Conservation (phyloP, 1,140 invertebrate species). For the Apolygus lucorum region DNA sequence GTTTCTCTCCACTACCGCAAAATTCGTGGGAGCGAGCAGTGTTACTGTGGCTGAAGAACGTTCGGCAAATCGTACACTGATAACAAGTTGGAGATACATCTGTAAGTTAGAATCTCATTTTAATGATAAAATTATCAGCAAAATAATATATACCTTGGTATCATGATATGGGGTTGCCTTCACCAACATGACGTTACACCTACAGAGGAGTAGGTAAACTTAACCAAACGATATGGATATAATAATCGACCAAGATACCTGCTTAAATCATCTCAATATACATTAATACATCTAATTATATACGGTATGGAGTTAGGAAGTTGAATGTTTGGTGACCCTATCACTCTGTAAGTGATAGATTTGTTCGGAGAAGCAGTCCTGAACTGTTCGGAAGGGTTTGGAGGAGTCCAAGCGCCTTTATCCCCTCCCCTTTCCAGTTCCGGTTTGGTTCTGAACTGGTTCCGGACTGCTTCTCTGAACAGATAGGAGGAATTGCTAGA, state of each 20-base stretch:
- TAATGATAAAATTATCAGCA: not conserved
- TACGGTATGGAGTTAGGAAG: too few relatives aligned
- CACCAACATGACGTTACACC: not conserved
- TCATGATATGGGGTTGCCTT: not conserved
- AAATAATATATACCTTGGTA: not conserved
- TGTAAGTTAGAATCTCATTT: not conserved
- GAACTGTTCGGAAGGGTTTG: too few relatives aligned
- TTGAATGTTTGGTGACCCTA: too few relatives aligned
- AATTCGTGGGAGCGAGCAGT: conserved; percentile 42
- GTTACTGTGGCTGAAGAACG: not conserved
- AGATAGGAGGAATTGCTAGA: too few relatives aligned
- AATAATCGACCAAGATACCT: not conserved
- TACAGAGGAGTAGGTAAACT: not conserved
- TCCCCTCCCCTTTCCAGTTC: too few relatives aligned
- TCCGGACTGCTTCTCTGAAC: too few relatives aligned
- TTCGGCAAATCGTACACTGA: not conserved
- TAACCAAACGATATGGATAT: not conserved
- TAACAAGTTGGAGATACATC: not conserved
- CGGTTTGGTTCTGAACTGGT: too few relatives aligned
- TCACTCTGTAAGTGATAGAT: too few relatives aligned
- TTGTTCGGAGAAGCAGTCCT: too few relatives aligned
- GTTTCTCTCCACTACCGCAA: conserved; percentile 55
- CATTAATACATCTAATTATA: too few relatives aligned
- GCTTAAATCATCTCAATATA: not conserved
- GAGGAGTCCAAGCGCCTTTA: too few relatives aligned